These are phyloP conservation scores for Brachionus asplanchnoidis DNA, from an alignment of 1,140 invertebrate genomes.

Conservation along the genomic window DNA sequence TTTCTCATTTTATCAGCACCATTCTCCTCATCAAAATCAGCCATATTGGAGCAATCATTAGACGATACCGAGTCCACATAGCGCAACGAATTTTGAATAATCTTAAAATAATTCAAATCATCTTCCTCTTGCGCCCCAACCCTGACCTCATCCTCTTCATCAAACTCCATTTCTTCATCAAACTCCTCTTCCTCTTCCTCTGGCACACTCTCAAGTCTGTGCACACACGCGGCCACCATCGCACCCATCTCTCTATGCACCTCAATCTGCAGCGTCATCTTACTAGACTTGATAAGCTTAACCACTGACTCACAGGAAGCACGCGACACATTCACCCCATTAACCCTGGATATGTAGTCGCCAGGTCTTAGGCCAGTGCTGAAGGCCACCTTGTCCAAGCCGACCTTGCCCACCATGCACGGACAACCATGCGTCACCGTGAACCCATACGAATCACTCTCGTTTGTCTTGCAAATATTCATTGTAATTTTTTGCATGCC, in stretches of 20 bases:
- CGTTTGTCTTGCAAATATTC: background rate
- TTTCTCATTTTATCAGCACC: constrained; percentile 15
- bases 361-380: constrained; percentile 80
- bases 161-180: background rate
- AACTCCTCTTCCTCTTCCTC: constrained; percentile 8
- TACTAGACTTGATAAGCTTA: constrained; percentile 51
- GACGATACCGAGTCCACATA: constrained; percentile 6
- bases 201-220: background rate
- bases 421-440: constrained; percentile 26
- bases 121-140: background rate
- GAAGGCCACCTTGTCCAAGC: constrained; percentile 66
- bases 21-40: background rate
- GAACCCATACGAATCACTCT: constrained; percentile 23
- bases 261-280: background rate
- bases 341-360: constrained; percentile 83
- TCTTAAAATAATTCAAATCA: constrained; percentile 19
- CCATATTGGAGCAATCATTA: background rate
- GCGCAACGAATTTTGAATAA: constrained; percentile 14
- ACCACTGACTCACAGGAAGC: constrained; percentile 54
- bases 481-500: background rate
- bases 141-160: constrained; percentile 31
- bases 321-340: constrained; percentile 67
- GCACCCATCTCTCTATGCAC: background rate
- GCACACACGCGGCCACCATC: background rate
- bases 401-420: constrained; percentile 29